Evolutionary conservation across 1,140 invertebrate species (phyloP), one percentile per base, ranked within the genome.

Genomic region (Drosophila miranda): DNA sequence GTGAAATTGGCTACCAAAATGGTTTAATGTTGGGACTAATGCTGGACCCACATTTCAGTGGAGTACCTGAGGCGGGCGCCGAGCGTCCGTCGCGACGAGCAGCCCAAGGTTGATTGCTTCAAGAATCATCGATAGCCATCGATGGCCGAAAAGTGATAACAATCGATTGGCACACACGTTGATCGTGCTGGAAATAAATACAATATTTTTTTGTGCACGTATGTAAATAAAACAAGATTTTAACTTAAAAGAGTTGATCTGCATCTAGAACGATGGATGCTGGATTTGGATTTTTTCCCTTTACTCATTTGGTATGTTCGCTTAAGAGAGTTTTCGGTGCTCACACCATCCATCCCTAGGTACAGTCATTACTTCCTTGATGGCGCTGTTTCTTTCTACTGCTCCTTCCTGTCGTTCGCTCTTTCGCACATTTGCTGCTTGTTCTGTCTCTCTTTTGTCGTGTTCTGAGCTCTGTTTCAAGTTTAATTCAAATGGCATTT

Each of bases 401-500:
- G 52, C 41, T 9, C 1, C 19, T 28, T 26, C 21, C 5, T 11
- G 2, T 28, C 19, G 7, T 28, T 28, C 28, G 9, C 3, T 41
- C 16, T 21, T 9, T 53, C 26, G 19, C 19, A 19, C 19, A 19
- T 19, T 19, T 1, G 14, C 41, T 23, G 45, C 28, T n/a, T n/a
- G n/a, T n/a, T 50, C 53, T 58, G 2, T 8, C 3, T 9, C 8
- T 9, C 30, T 9, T 8, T 9, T 9, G 30, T 0, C 30, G 30
- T 30, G 8, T 0, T 30, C 8, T 61, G 42, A 11, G 23, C 57
- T 30, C 44, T 46, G 50, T 44, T 75, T 75, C 52, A 59, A 61
- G 66, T 79, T 73, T 79, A 79, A 83, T 79, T 84, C 66, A 68
- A 84, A 84, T 86, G 60, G 30, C 77, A 76, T 86, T 81, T 86